Conservation (phyloP, 1,140 invertebrate genomes). For the Scaptodrosophila lebanonensis region DNA sequence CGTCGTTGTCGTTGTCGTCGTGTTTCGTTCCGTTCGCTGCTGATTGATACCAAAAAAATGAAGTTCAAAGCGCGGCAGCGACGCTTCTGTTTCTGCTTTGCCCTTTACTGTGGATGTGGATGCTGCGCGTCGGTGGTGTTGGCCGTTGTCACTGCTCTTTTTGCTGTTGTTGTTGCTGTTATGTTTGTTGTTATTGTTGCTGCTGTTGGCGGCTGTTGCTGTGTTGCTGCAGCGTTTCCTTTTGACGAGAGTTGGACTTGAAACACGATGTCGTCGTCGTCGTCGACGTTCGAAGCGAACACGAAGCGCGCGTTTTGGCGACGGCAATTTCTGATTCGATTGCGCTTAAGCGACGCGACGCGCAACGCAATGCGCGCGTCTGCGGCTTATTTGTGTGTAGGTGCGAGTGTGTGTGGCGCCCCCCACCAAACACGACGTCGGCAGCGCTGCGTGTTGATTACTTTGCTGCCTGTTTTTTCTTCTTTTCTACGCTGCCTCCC, state of each 20-base stretch:
- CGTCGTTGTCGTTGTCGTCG: conserved; percentile 14
- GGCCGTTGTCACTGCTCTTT: conserved; percentile 34
- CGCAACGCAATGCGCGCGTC: conserved; percentile 44
- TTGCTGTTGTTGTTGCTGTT: conserved; percentile 14
- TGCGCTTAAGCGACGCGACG: conserved; percentile 69
- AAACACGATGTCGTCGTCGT: conserved; percentile 36
- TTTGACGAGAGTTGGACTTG: conserved; percentile 60
- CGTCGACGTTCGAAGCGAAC: conserved; percentile 46
- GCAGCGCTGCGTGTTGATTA: conserved; percentile 54
- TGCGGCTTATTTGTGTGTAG: conserved; percentile 25
- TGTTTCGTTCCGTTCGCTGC: conserved; percentile 24
- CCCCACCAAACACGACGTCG: conserved; percentile 30
- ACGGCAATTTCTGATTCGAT: conserved; percentile 74
- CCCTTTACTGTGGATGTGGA: conserved; percentile 35
- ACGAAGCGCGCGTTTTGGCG: conserved; percentile 66
- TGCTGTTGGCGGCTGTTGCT: conserved; percentile 3
- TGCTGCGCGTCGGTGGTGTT: conserved; percentile 10
- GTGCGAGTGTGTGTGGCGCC: conserved; percentile 25
- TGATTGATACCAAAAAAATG: conserved; percentile 74
- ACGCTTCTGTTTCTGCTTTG: conserved; percentile 37
- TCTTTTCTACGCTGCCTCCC: conserved; percentile 6
- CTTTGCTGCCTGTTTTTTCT: conserved; percentile 31
- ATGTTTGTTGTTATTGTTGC: conserved; percentile 14
- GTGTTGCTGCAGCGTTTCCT: not conserved
- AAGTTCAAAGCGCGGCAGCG: conserved; percentile 54